Evolutionary conservation across 2,888 invertebrate species (phyloP).

Genomic region (Carabus problematicus): DNA sequence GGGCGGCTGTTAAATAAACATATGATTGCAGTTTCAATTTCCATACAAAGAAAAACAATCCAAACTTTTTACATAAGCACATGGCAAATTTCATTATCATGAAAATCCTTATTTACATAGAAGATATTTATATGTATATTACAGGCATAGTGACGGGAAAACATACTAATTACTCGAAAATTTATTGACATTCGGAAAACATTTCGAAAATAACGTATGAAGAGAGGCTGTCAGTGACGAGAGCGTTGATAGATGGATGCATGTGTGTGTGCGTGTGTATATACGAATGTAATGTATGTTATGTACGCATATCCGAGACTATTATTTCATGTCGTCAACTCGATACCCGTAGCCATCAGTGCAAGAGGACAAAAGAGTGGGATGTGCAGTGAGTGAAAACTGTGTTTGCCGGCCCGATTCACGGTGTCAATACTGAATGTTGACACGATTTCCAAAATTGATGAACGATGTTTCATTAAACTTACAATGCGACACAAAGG

Average conservation of each 20-base stretch:
- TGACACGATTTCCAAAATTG: constrained; percentile 26
- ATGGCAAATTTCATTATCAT: neutral
- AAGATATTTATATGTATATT: too few species aligned
- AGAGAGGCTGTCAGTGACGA: neutral
- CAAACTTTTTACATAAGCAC: neutral
- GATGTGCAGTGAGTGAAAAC: too few species aligned
- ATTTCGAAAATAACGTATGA: constrained; percentile 6
- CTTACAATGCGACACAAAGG: neutral
- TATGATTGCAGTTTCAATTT: constrained; percentile 4
- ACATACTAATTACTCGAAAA: neutral
- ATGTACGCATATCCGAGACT: constrained; percentile 1
- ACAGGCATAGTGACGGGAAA: neutral
- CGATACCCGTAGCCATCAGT: too few species aligned
- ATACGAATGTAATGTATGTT: neutral
- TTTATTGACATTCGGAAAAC: neutral
- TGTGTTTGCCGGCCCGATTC: too few species aligned
- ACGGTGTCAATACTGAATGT: constrained; percentile 20
- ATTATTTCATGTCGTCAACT: neutral
- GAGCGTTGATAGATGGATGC: neutral
- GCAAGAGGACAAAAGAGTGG: too few species aligned
- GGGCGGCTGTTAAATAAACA: neutral
- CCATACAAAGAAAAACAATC: neutral
- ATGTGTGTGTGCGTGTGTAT: neutral
- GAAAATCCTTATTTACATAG: too few species aligned
- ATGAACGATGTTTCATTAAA: constrained; percentile 32